phyloP scores from a whole-genome alignment of 2,888 invertebrate genomes.

The Merodon equestris region DNA sequence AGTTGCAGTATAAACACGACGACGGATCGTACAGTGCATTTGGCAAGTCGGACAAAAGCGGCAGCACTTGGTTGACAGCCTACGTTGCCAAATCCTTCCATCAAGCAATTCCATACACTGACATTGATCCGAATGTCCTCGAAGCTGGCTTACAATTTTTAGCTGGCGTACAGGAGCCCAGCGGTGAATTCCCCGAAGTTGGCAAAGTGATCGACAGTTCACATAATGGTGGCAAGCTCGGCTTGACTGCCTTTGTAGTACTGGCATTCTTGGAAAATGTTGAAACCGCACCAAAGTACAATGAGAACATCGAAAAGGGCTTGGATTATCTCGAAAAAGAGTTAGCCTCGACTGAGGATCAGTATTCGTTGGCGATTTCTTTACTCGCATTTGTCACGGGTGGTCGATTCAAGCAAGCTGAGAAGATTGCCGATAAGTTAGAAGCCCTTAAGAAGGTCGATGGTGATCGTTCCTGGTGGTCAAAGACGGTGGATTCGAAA shows the following conservation, averaged over 20 bases:
- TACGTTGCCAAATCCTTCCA: slow-evolving; percentile 89
- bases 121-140: slow-evolving; percentile 85
- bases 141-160: slow-evolving; percentile 86
- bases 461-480: slow-evolving; percentile 90
- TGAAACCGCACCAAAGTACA: slow-evolving; percentile 78
- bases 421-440: slow-evolving; percentile 82
- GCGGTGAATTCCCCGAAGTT: slow-evolving; percentile 90
- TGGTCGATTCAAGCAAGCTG: slow-evolving; percentile 84
- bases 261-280: slow-evolving; percentile 86
- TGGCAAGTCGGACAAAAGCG: slow-evolving; percentile 82
- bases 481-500: slow-evolving; percentile 80
- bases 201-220: slow-evolving; percentile 85
- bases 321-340: slow-evolving; percentile 86
- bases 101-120: slow-evolving; percentile 85
- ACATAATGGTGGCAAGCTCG: slow-evolving; percentile 82
- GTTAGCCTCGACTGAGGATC: slow-evolving; percentile 83
- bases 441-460: slow-evolving; percentile 79
- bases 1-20: slow-evolving; percentile 86
- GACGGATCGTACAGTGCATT: slow-evolving; percentile 92
- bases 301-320: slow-evolving; percentile 86
- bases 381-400: slow-evolving; percentile 88
- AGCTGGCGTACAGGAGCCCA: slow-evolving; percentile 83
- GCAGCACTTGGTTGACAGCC: slow-evolving; percentile 91
- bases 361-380: slow-evolving; percentile 88
- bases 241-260: slow-evolving; percentile 88